These are phyloP conservation scores for Hylaeus volcanicus DNA, from an alignment of 1,140 invertebrate species.

Conservation along the genomic window DNA sequence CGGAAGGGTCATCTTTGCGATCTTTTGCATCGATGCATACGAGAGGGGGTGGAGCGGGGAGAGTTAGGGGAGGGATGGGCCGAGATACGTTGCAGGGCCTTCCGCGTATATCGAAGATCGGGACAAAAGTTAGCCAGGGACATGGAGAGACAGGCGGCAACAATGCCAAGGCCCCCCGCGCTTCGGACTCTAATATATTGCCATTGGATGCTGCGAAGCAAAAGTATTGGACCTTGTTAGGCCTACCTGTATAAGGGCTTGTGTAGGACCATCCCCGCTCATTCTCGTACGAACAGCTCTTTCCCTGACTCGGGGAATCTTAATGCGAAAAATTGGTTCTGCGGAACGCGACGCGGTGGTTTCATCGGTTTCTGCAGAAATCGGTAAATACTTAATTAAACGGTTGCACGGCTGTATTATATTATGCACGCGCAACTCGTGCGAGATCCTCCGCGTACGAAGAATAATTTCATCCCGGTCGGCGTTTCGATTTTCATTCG, in stretches of 20 bases:
- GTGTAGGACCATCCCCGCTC: slow-evolving; percentile 49
- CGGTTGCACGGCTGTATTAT: no score
- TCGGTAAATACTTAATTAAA: background rate
- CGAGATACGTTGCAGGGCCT: slow-evolving; percentile 49
- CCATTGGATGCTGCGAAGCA: slow-evolving; percentile 72
- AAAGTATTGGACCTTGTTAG: slow-evolving; percentile 80
- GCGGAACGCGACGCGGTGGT: slow-evolving; percentile 35
- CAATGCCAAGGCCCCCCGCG: slow-evolving; percentile 78
- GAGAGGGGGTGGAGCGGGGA: background rate
- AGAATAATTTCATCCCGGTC: background rate
- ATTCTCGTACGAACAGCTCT: slow-evolving; percentile 36
- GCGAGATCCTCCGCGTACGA: background rate
- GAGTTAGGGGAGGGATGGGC: background rate
- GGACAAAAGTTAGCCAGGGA: slow-evolving; percentile 73
- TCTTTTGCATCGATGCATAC: slow-evolving; percentile 51
- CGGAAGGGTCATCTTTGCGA: slow-evolving; percentile 47
- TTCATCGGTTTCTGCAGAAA: background rate
- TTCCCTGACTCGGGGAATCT: slow-evolving; percentile 77
- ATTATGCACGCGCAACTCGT: no score
- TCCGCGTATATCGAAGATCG: slow-evolving; percentile 62
- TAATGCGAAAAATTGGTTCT: slow-evolving; percentile 79
- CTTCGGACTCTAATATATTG: slow-evolving; percentile 79
- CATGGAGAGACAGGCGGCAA: slow-evolving; percentile 73
- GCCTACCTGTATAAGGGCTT: slow-evolving; percentile 78
- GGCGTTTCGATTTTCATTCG: background rate